These are phyloP conservation scores for Tuta absoluta DNA, from an alignment of 2,888 invertebrate genomes.

Conservation along the genomic window DNA sequence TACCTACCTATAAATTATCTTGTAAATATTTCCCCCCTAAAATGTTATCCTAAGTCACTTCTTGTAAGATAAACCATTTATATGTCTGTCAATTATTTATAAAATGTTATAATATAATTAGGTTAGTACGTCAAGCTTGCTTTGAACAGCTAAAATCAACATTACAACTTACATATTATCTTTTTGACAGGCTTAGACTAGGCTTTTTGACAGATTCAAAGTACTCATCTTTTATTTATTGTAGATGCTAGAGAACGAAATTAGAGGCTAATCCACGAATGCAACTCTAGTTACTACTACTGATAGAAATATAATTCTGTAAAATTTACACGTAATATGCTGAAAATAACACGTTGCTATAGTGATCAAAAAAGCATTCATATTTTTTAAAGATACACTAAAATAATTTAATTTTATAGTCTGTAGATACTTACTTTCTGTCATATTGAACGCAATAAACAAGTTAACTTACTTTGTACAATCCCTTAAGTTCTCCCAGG, in stretches of 20 bases:
- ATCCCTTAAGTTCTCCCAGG: too few species aligned
- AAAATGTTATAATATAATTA: background rate
- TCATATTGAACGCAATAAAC: too few species aligned
- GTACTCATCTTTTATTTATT: background rate
- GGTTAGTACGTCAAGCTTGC: background rate
- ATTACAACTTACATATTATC: too few species aligned
- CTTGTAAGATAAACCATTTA: constrained; percentile 24
- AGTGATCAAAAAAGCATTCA: too few species aligned
- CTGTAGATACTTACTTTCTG: too few species aligned
- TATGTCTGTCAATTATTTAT: background rate
- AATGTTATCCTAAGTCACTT: constrained; percentile 30
- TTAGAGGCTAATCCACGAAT: constrained; percentile 2
- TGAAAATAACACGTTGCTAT: too few species aligned
- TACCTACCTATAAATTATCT: background rate
- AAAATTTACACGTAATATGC: too few species aligned
- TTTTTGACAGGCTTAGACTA: too few species aligned
- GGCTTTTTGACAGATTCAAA: background rate
- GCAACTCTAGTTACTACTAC: background rate
- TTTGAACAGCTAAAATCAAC: too few species aligned
- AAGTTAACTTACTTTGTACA: too few species aligned
- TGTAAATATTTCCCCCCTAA: constrained; percentile 23
- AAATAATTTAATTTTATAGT: too few species aligned
- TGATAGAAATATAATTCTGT: background rate
- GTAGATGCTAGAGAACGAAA: background rate
- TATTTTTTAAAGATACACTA: too few species aligned